A percentile compares a stretch with the other conserved stretches of the same genome.
Conservation (phyloP, 2,113 vertebrate genomes). For the Hypomesus transpacificus region DNA sequence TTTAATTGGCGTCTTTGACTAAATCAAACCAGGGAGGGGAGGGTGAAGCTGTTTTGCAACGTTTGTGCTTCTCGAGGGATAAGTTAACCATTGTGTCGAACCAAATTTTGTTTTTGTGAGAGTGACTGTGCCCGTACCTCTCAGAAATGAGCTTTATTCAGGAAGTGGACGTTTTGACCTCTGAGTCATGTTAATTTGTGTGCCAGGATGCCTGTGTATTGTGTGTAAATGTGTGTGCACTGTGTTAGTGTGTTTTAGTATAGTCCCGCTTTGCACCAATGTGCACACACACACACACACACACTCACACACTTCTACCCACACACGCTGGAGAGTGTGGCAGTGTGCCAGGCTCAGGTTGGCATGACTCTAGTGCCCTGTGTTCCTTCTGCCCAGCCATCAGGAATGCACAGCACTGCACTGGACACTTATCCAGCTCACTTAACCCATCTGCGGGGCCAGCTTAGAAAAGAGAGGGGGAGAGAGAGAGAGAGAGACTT, state of each 20-base stretch:
- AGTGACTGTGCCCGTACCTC: background rate
- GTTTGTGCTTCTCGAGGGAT: slow-evolving; percentile 21
- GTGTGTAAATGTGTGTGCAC: background rate
- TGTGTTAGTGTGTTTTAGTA: background rate
- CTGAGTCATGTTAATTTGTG: slow-evolving; percentile 16
- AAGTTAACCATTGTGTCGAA: slow-evolving; percentile 40
- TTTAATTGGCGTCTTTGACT: slow-evolving; percentile 26
- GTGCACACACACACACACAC: background rate
- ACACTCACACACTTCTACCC: background rate
- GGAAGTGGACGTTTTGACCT: slow-evolving; percentile 16
- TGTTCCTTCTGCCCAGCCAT: background rate
- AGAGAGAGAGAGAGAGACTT: background rate
- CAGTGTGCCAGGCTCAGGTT: slow-evolving; percentile 21
- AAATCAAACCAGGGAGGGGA: slow-evolving; percentile 19
- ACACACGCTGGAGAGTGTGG: background rate
- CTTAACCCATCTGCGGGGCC: background rate
- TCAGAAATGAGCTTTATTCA: slow-evolving; percentile 14
- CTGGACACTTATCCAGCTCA: background rate
- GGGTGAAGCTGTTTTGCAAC: slow-evolving; percentile 25
- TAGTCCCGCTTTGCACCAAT: background rate
- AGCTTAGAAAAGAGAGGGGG: background rate
- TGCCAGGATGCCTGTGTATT: background rate
- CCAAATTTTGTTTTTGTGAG: slow-evolving; percentile 47
- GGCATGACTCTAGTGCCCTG: slow-evolving; percentile 2
- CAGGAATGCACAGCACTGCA: slow-evolving; percentile 32